A percentile compares a stretch with the other conserved stretches of the same genome.
These are phyloP conservation scores for Cecropterus lyciades DNA, from an alignment of 1,140 invertebrate genomes.

Conservation along the genomic window DNA sequence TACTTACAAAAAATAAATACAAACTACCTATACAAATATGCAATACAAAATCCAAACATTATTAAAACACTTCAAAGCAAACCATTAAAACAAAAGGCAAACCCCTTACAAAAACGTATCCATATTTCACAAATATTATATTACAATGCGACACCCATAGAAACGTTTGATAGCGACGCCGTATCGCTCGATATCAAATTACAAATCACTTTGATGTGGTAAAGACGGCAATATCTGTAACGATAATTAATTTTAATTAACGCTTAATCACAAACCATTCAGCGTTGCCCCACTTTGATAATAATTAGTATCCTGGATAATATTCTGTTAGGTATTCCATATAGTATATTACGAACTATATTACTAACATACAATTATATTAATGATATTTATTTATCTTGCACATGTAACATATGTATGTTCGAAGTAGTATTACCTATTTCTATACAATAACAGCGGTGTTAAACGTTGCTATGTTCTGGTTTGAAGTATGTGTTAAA, in stretches of 20 bases:
- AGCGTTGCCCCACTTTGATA: slow-evolving; percentile 16
- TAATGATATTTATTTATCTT: no score
- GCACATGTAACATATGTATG: no score
- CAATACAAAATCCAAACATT: no score
- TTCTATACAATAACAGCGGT: no score
- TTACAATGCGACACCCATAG: slow-evolving; percentile 17
- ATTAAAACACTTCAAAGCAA: no score
- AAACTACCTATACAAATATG: no score
- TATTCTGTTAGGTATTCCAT: slow-evolving; percentile 11
- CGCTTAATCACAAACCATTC: slow-evolving; percentile 22
- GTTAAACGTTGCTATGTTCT: no score
- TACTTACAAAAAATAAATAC: background rate
- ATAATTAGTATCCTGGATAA: slow-evolving; percentile 9
- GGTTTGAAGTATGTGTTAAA: no score
- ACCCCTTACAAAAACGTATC: no score
- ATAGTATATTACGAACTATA: background rate
- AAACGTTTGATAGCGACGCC: slow-evolving; percentile 41
- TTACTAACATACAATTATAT: no score
- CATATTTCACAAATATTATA: slow-evolving; percentile 5
- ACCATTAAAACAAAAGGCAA: no score
- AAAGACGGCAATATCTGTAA: slow-evolving; percentile 41
- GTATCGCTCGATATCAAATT: slow-evolving; percentile 47
- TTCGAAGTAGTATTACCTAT: no score
- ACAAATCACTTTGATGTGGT: slow-evolving; percentile 47
- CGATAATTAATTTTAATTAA: slow-evolving; percentile 57